These are phyloP conservation scores for Prosopocoilus inquinatus DNA, from an alignment of 2,888 invertebrate species.

Conservation along the genomic window DNA sequence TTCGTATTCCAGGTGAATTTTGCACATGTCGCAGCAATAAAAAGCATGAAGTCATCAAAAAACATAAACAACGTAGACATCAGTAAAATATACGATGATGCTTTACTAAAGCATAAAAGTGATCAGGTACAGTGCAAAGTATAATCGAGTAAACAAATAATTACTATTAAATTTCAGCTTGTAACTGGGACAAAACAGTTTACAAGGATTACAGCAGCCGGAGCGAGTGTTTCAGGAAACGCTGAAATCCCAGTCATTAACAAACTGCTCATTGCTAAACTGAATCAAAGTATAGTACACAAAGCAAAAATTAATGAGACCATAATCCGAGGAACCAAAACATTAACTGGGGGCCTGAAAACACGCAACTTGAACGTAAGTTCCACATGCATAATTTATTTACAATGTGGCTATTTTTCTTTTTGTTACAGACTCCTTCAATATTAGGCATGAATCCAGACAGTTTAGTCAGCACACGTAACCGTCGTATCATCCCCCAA, in stretches of 20 bases:
- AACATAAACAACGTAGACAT: conserved; percentile 41
- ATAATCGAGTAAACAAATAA: no score
- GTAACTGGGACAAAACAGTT: conserved; percentile 40
- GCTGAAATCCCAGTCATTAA: conserved; percentile 33
- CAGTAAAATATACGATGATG: conserved; percentile 39
- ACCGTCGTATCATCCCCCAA: conserved; percentile 31
- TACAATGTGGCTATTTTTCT: conserved; percentile 3
- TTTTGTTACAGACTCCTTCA: conserved; percentile 30
- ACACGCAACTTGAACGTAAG: conserved; percentile 35
- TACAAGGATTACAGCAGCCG: conserved; percentile 23
- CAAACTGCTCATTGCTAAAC: conserved; percentile 30
- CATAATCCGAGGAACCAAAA: conserved; percentile 38
- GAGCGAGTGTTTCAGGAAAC: conserved; percentile 23
- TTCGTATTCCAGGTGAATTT: conserved; percentile 36
- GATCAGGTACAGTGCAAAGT: conserved; percentile 35
- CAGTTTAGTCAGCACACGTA: conserved; percentile 37
- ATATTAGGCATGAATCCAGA: conserved; percentile 36
- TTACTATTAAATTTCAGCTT: conserved; percentile 24
- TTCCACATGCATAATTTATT: conserved; percentile 6
- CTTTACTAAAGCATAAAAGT: conserved; percentile 34
- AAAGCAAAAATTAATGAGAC: conserved; percentile 28
- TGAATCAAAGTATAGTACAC: conserved; percentile 34
- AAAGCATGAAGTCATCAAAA: conserved; percentile 29
- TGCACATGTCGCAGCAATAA: conserved; percentile 31
- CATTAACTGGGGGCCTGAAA: conserved; percentile 41